Base-by-base conservation (phyloP, 2,888 invertebrate species). In the Melolontha melolontha region DNA sequence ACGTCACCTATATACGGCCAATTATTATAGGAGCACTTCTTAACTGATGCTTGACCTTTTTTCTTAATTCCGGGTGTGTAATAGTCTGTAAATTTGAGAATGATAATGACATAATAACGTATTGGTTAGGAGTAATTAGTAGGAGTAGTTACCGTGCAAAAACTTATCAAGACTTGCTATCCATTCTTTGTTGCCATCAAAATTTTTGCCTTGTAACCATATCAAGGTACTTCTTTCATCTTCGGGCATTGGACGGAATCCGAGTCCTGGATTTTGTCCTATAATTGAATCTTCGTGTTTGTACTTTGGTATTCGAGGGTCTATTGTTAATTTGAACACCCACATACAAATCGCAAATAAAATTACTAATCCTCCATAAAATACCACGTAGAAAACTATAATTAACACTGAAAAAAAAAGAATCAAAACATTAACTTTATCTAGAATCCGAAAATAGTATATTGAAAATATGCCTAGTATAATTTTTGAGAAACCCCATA, bases 221-320 rank as follows among this genome's bases (percentile, higher is more conserved):
- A 99, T 96, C 73, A 99, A 88, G 40, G 97, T 97, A 81, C 97
- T 97, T 76, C 96, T 95, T 49, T 95, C 93, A 80, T 97, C 95
- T 41, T 88, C 88, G 6, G 98, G 95, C 87, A 93, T 90, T 6
- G 99, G 98, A 72, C 98, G 88, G 85, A 97, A 98, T 71, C 98
- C 98, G 65, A 98, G 87, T 62, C 97, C 98, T 73, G 98, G 98
- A 87, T 97, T 97, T 75, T 93, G 93, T 77, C 97, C 97, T 78
- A 98, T 97, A 76, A 97, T 89, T 69, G 96, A 96, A 67, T 88
- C 83, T 34, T 92, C 91, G 70, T 95, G 86, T 80, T 91, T 92
- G 94, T 95, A 97, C 83, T 91, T 94, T 7, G 97, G 98, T 79
- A 91, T 90, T 75, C 93, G 88, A n/a, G 92, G 90, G 83, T 96